phyloP scores from a whole-genome alignment of 2,888 invertebrate species.

The Ditylenchus weischeri region DNA sequence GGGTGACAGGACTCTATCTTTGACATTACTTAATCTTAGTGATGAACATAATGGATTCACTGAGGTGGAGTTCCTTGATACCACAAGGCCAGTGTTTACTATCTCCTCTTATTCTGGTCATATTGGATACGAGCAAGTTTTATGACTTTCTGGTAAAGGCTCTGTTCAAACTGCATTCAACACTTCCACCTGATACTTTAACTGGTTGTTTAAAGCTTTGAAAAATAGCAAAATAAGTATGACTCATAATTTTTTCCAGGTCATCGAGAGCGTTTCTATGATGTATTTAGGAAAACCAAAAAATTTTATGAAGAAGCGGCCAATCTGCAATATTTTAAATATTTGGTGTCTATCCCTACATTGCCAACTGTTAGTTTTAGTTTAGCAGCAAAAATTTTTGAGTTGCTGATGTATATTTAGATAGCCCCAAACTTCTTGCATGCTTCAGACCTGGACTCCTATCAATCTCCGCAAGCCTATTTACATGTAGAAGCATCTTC shows the following conservation, averaged over 20 bases:
- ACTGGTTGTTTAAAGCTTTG: slow-evolving; percentile 51
- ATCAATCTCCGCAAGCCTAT: slow-evolving; percentile 81
- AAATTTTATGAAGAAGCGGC: slow-evolving; percentile 87
- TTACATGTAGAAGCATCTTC: slow-evolving; percentile 42
- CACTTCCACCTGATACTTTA: slow-evolving; percentile 83
- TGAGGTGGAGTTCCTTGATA: slow-evolving; percentile 93
- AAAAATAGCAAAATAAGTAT: too few relatives aligned
- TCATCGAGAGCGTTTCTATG: slow-evolving; percentile 80
- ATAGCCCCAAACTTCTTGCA: slow-evolving; percentile 90
- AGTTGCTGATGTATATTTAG: slow-evolving; percentile 58
- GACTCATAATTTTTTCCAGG: slow-evolving; percentile 63
- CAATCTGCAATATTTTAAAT: slow-evolving; percentile 93
- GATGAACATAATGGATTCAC: slow-evolving; percentile 86
- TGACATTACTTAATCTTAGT: slow-evolving; percentile 65
- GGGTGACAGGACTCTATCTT: too few relatives aligned
- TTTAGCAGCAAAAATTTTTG: slow-evolving; percentile 3
- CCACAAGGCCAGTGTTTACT: slow-evolving; percentile 91
- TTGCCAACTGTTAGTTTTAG: slow-evolving; percentile 78
- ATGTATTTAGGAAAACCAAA: slow-evolving; percentile 66
- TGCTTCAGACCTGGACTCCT: slow-evolving; percentile 85
- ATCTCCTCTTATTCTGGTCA: slow-evolving; percentile 78
- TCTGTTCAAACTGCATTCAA: slow-evolving; percentile 84
- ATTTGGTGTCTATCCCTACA: slow-evolving; percentile 84
- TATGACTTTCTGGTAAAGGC: slow-evolving; percentile 92
- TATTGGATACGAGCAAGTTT: slow-evolving; percentile 89